Conservation (phyloP, 2,797 vertebrate genomes). For the Morelia viridis region DNA sequence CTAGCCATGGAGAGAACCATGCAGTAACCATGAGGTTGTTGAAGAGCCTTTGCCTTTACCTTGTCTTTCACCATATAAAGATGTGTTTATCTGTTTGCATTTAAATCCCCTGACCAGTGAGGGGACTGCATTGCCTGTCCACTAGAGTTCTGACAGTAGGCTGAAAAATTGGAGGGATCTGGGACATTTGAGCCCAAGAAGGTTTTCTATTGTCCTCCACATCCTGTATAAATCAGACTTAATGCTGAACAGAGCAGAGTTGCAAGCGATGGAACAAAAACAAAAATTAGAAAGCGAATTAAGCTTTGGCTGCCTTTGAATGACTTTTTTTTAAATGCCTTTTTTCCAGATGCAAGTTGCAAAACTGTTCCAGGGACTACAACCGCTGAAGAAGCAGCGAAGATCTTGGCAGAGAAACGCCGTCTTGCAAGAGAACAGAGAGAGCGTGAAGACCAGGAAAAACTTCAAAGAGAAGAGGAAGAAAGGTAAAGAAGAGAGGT, state of each 20-base stretch:
- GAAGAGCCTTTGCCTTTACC: background rate
- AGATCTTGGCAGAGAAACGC: constrained; percentile 87
- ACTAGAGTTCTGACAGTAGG: too few relatives aligned
- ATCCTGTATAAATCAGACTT: background rate
- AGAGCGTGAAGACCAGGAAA: constrained; percentile 83
- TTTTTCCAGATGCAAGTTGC: constrained; percentile 70
- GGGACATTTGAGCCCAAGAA: background rate
- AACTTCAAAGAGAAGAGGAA: constrained; percentile 82
- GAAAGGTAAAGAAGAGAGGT: constrained; percentile 74
- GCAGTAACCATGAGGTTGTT: background rate
- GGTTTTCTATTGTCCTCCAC: background rate
- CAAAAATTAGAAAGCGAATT: background rate
- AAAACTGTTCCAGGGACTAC: constrained; percentile 79
- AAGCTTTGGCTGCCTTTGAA: background rate
- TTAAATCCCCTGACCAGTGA: background rate
- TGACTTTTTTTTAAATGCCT: constrained; percentile 1
- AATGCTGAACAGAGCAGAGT: background rate
- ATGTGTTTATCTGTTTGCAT: background rate
- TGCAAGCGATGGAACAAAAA: background rate
- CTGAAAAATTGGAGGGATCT: background rate
- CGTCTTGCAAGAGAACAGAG: constrained; percentile 87
- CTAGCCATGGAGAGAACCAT: background rate
- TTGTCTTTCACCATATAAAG: background rate
- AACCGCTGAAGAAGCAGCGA: constrained; percentile 85
- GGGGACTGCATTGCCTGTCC: background rate